Evolutionary conservation across 92 coral and sea anemone species (phyloP).

Genomic region (Porites divaricata): DNA sequence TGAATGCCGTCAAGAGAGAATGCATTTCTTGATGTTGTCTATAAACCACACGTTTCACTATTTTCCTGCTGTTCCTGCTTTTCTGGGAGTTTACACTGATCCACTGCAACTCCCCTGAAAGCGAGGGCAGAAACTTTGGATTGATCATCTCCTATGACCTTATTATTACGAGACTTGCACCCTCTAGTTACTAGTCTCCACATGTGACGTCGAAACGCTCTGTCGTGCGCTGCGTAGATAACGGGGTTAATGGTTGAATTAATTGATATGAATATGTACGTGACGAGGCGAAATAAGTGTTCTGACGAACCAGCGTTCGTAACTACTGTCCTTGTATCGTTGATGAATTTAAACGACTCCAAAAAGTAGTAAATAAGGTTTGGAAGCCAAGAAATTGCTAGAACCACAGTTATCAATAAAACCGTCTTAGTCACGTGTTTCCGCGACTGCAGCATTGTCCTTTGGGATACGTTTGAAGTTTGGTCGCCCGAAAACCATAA

Average conservation of each 20-base stretch:
- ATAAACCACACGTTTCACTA: neutral
- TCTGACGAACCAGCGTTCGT: slow-evolving; percentile 4
- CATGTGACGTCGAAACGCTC: slow-evolving; percentile 58
- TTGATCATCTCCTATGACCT: neutral
- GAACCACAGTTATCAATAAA: slow-evolving; percentile 51
- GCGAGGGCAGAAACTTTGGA: slow-evolving; percentile 20
- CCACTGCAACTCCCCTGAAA: slow-evolving; percentile 11
- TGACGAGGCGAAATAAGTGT: slow-evolving; percentile 37
- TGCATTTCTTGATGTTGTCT: neutral
- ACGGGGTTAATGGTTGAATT: slow-evolving; percentile 64
- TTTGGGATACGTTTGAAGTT: slow-evolving; percentile 44
- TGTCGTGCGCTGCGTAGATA: slow-evolving; percentile 63
- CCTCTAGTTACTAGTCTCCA: slow-evolving; percentile 20
- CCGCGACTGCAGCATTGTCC: slow-evolving; percentile 60
- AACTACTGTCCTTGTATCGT: slow-evolving; percentile 3
- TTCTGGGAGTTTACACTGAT: slow-evolving; percentile 14
- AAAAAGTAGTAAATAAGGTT: slow-evolving; percentile 48
- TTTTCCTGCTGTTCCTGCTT: neutral
- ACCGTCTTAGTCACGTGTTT: slow-evolving; percentile 71
- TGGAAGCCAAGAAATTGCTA: slow-evolving; percentile 66
- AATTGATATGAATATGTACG: slow-evolving; percentile 38
- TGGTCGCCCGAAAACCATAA: slow-evolving; percentile 52
- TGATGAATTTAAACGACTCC: slow-evolving; percentile 12
- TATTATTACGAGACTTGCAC: slow-evolving; percentile 20
- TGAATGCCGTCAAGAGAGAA: no score